Evolutionary conservation across 2,888 invertebrate species (phyloP).

Genomic region (Lasius fuliginosus): DNA sequence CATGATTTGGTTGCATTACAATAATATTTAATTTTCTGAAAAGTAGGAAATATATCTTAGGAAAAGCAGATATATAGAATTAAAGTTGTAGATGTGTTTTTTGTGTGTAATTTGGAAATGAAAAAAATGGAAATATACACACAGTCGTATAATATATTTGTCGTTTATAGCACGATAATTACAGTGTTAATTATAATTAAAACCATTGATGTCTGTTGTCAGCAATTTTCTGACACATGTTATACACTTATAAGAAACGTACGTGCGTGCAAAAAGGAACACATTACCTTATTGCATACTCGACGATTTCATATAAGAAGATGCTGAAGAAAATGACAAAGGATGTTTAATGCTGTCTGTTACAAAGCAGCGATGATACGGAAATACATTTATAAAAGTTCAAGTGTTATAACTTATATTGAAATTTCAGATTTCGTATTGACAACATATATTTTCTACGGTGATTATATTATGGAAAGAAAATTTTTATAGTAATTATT

Average conservation of each 20-base stretch:
- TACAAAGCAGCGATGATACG: neutral
- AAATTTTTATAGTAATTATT: neutral
- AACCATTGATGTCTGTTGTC: neutral
- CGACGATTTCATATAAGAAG: no score
- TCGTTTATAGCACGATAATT: neutral
- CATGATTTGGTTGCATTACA: neutral
- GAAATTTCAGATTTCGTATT: neutral
- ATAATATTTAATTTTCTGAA: neutral
- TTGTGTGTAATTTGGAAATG: no score
- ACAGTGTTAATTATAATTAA: no score
- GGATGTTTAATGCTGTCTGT: neutral
- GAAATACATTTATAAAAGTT: neutral
- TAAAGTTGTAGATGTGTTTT: no score
- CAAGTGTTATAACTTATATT: neutral
- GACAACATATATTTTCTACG: neutral
- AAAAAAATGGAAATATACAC: no score
- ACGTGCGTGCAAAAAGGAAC: neutral
- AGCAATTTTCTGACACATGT: neutral
- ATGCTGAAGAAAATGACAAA: neutral
- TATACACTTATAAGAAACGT: neutral
- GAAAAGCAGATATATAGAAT: no score
- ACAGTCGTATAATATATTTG: no score
- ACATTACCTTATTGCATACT: neutral
- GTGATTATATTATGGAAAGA: neutral
- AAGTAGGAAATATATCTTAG: neutral